Base-by-base conservation (phyloP, 2,888 invertebrate genomes). In the Halictus ligatus region DNA sequence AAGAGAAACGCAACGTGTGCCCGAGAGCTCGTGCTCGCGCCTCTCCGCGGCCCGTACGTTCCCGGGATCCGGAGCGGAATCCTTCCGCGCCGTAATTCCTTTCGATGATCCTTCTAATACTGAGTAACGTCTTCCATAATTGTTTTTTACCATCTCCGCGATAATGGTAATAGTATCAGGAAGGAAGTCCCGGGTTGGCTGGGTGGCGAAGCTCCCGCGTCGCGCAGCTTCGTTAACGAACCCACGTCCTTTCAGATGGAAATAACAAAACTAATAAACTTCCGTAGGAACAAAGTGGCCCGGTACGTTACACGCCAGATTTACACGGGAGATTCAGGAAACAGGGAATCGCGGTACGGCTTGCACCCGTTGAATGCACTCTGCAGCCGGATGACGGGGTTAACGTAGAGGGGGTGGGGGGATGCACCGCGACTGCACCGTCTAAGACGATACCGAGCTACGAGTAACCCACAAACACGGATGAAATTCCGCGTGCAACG, bases 211-310 rank as follows among this genome's bases (percentile, higher is more conserved):
- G n/a, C 58, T 21, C 54, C 58, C 12, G 10, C 46, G n/a, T 18
- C 7, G 40, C 67, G 43, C 21, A 54, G 83, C 58, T 84, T 78
- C 75, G 75, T 85, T 84, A 76, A 73, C 78, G 84, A 80, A 35
- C 74, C 74, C 29, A 67, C 77, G 74, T 25, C 73, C 73, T 84
- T 80, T 84, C 85, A 64, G 64, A 80, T 77, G 84, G 77, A 85
- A 84, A 85, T 84, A 77, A 84, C 80, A 75, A 85, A 85, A 85
- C 78, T 86, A 85, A 81, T 85, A 85, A 81, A 86, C 78, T 73
- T 73, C 75, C 75, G 43, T 43, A 2, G 54, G 67, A 71, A 85
- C 75, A 85, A 78, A 85, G 85, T 85, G 78, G 46, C 71, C 67
- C 58, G 67, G 40, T 25, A 29, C 25, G 58, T 85, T 72, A 46